phyloP scores from a whole-genome alignment of 1,140 invertebrate genomes.

The Callitettix versicolor region DNA sequence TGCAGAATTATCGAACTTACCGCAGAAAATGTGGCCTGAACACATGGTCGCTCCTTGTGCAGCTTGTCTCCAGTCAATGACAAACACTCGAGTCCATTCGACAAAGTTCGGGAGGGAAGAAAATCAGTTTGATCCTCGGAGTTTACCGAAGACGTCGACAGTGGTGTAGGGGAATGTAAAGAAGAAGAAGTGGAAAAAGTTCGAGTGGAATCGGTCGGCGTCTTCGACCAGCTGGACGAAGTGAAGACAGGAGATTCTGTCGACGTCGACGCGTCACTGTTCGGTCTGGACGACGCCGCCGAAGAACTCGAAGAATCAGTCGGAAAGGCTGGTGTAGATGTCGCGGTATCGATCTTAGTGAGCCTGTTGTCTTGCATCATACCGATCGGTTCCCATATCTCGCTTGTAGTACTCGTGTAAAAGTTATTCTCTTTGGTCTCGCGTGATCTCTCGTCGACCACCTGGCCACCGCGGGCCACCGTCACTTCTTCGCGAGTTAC shows the following conservation, averaged over 20 bases:
- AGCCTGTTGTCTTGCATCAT: background rate
- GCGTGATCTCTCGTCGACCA: slow-evolving; percentile 57
- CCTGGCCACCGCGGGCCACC: slow-evolving; percentile 52
- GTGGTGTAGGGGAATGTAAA: slow-evolving; percentile 9
- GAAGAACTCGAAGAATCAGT: slow-evolving; percentile 5
- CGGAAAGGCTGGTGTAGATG: slow-evolving; percentile 3
- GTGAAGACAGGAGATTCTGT: slow-evolving; percentile 5
- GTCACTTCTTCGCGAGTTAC: slow-evolving; percentile 63
- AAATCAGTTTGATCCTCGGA: slow-evolving; percentile 14
- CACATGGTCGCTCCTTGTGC: background rate
- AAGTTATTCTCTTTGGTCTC: slow-evolving; percentile 64
- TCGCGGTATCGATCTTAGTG: slow-evolving; percentile 4
- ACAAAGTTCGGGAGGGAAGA: background rate
- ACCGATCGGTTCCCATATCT: slow-evolving; percentile 50
- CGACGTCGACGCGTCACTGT: slow-evolving; percentile 5
- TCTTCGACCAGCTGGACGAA: slow-evolving; percentile 7
- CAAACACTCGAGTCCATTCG: background rate
- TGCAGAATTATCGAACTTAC: no score
- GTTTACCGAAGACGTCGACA: slow-evolving; percentile 7
- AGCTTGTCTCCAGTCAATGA: background rate
- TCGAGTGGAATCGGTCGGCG: background rate
- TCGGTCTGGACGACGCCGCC: slow-evolving; percentile 4
- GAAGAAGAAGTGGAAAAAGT: slow-evolving; percentile 5
- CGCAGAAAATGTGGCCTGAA: no score
- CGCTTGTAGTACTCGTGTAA: slow-evolving; percentile 54